Base-by-base conservation (phyloP, 1,140 invertebrate genomes). In the Patella vulgata region DNA sequence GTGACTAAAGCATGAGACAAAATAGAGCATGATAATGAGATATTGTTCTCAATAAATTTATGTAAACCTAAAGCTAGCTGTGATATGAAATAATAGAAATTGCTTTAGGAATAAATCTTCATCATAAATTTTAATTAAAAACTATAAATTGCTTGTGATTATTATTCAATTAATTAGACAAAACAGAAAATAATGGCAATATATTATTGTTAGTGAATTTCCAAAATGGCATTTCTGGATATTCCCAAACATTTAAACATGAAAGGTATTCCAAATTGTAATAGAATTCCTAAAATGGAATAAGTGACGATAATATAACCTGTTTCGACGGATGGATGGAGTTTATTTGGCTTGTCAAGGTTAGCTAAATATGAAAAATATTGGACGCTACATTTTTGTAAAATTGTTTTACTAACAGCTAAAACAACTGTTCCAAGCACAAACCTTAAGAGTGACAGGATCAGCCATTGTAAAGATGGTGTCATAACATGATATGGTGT, bases 181-280 rank as follows among this genome's bases (percentile, higher is more conserved):
- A n/a, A n/a, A n/a, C n/a, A n/a, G n/a, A n/a, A n/a, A n/a, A n/a
- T n/a, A n/a, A n/a, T n/a, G n/a, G n/a, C 33, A 36, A 14, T 8
- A 36, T 36, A 8, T 36, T 36, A 8, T 36, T 14, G 14, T 14
- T 36, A 36, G 14, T 8, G 14, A 36, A 36, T 36, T 14, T 36
- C 33, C 5, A 14, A 36, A 5, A 8, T 5, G 6, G 33, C 91
- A 0, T 89, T 89, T 73, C 93, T 81, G 79, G 92, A 91, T 61
- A 96, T 92, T 48, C 87, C 87, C 28, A 95, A 80, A 52, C 90
- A 82, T 44, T 88, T 85, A 82, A 95, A 95, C 5, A 93, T 85
- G 69, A 89, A 89, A 4, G 94, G 93, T 62, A 92, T 85, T 11
- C 92, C 73, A 84, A 90, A 93, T 5, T 90, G 86, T 3, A 90